Conservation (phyloP, 2,797 vertebrate species). For the Notolabrus celidotus region DNA sequence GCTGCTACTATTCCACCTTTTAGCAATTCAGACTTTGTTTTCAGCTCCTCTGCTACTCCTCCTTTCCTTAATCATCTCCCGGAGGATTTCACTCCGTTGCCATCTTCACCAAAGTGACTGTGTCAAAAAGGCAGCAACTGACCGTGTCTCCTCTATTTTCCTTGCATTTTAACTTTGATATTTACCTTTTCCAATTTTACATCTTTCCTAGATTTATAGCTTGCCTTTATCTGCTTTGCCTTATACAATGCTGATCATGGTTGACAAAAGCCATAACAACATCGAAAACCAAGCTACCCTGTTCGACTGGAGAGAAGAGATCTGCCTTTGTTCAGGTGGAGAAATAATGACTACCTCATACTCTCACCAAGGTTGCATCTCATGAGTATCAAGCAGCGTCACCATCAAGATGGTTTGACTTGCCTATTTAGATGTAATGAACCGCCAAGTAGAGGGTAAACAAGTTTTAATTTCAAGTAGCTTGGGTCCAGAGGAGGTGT, state of each 20-base stretch:
- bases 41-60: conserved; percentile 61
- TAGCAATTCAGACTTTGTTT: conserved; percentile 60
- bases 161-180: conserved; percentile 78
- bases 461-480: conserved; percentile 67
- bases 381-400: conserved; percentile 62
- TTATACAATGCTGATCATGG: conserved; percentile 74
- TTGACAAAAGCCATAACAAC: conserved; percentile 77
- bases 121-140: conserved; percentile 73
- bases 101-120: conserved; percentile 82
- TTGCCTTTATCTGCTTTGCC: conserved; percentile 77
- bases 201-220: conserved; percentile 76
- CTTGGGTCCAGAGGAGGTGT: conserved; percentile 60
- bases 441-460: conserved; percentile 57
- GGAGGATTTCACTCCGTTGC: conserved; percentile 71
- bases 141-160: conserved; percentile 69
- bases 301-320: conserved; percentile 82
- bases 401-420: conserved; percentile 49
- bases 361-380: conserved; percentile 81
- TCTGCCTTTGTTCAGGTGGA: conserved; percentile 78
- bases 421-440: conserved; percentile 57
- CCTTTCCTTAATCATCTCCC: conserved; percentile 69
- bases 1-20: conserved; percentile 51
- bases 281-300: conserved; percentile 72
- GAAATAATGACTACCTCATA: conserved; percentile 83
- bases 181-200: conserved; percentile 74